Base-by-base conservation (phyloP, 2,113 vertebrate species). In the Gnathonemus echidnorhynchus region DNA sequence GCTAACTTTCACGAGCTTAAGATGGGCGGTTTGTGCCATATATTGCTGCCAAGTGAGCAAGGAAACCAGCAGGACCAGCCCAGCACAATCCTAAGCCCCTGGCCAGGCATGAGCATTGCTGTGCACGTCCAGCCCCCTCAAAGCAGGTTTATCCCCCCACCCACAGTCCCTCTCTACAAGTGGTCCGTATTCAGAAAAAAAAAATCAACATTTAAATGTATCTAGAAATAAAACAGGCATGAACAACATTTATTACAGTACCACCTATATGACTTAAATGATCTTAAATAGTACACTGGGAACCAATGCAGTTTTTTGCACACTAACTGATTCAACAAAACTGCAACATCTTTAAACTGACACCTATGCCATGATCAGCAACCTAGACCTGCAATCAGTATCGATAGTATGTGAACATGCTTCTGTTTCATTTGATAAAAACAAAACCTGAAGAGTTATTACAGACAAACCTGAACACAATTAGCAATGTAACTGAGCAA, bases 401-500 rank as follows among this genome's bases (percentile, higher is more conserved):
- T 39, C 4, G 4, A 80, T 8, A 42, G 35, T 39, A 42, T 42
- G 74, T 42, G 5, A 42, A 42, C 74, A 42, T 39, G 74, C 70
- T 77, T 17, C 70, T 77, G 70, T 66, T 66, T 77, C 35, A 77
- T 77, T 35, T 17, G 31, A 19, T 39, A 39, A 77, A 77, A 77
- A 39, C 31, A 35, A 74, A 17, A 39, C 58, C 58, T 62, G 2
- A 35, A 39, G 70, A 31, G 70, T 35, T 35, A 62, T 62, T 35
- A 74, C 4, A 77, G 70, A 50, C 84, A 91, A 45, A 77, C 84
- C 35, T 52, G 39, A 48, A 80, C 45, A 77, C 90, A 86, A 48
- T 87, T 66, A 56, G 88, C 48, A 89, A 35, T 27, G 39, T 87
- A 52, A 90, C 27, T 70, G 70, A 90, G 58, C 45, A 35, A 87